phyloP scores from a whole-genome alignment of 2,797 vertebrate species.

The Spinus olivaceus region DNA sequence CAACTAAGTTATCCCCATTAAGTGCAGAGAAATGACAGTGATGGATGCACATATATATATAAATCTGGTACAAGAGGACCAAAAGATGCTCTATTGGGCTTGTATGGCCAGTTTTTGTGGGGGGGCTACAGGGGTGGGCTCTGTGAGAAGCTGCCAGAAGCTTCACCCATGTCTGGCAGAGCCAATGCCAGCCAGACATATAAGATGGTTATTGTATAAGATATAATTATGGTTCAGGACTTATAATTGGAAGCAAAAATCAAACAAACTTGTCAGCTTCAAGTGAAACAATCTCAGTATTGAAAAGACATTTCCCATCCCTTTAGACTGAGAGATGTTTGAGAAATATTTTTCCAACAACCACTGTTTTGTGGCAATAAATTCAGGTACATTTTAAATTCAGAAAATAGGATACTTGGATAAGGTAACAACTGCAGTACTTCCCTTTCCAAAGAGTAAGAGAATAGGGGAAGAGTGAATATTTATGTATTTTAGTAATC shows the following conservation, averaged over 20 bases:
- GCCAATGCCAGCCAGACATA: not conserved
- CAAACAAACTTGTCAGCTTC: not conserved
- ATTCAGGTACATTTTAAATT: not conserved
- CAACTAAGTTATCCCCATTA: not conserved
- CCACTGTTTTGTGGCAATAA: not conserved
- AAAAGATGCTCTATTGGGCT: not conserved
- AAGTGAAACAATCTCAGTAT: not conserved
- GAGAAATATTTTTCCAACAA: not conserved
- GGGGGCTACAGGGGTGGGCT: not conserved
- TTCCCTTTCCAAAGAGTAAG: not conserved
- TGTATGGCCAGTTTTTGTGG: not conserved
- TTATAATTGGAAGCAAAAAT: not conserved
- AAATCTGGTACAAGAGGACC: not conserved
- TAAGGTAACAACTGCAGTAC: not conserved
- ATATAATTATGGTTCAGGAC: not conserved
- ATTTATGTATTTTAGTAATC: not conserved
- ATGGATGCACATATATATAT: not conserved
- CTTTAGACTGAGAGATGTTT: not conserved
- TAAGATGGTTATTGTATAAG: no score
- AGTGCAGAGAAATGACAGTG: not conserved
- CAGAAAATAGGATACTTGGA: not conserved
- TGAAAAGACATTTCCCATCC: not conserved
- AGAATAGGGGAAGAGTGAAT: not conserved
- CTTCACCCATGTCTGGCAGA: not conserved
- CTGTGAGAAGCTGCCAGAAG: not conserved